Conservation (phyloP, 2,888 invertebrate genomes). For the Fragum fragum region DNA sequence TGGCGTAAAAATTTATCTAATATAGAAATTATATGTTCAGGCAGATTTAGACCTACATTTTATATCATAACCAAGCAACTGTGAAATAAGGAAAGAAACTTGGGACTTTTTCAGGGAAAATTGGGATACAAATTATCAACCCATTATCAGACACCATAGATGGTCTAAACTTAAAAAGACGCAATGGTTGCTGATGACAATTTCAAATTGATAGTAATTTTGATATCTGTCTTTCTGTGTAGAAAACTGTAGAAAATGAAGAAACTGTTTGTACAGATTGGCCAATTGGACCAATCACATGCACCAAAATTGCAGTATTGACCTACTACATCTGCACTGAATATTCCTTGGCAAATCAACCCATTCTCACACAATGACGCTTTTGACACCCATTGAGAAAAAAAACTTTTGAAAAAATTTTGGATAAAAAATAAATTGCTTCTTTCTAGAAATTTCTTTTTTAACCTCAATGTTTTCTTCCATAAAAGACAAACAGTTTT, state of each 20-base stretch:
- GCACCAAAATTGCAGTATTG: too few relatives aligned
- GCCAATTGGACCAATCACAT: too few relatives aligned
- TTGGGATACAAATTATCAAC: too few relatives aligned
- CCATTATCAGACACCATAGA: too few relatives aligned
- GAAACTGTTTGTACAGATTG: not conserved
- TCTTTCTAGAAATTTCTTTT: not conserved
- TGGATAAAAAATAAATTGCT: conserved; percentile 1
- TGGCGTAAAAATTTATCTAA: not conserved
- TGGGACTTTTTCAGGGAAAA: not conserved
- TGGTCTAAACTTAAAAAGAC: too few relatives aligned
- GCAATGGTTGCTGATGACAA: too few relatives aligned
- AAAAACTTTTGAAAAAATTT: not conserved
- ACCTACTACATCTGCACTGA: too few relatives aligned
- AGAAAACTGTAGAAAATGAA: not conserved
- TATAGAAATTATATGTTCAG: not conserved
- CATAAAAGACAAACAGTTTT: too few relatives aligned
- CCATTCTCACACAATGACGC: not conserved
- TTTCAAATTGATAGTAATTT: too few relatives aligned
- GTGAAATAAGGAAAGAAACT: not conserved
- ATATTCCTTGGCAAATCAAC: too few relatives aligned
- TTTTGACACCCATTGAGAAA: not conserved
- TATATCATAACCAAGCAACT: not conserved
- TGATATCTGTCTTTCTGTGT: too few relatives aligned
- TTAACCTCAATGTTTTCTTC: too few relatives aligned
- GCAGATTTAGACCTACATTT: not conserved